Evolutionary conservation across 2,797 vertebrate species (phyloP), one percentile per base, ranked within the genome.

Genomic region (Molossus alvarezi): DNA sequence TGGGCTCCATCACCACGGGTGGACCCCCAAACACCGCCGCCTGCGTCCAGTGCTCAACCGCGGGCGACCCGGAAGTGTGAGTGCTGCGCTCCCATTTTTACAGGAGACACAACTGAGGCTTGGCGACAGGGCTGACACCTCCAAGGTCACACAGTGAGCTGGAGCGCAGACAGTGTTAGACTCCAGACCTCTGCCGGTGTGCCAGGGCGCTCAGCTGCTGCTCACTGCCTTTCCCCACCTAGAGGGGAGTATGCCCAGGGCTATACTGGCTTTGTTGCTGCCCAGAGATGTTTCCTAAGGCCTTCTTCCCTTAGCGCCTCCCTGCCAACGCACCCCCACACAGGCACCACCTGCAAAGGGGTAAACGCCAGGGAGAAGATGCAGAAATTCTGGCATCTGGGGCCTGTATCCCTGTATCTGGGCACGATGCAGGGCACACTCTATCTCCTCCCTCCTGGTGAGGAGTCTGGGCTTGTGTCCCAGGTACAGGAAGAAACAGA

Each of bases 81-180:
- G 71, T 37, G 75, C 17, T 37, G 41, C 20, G 2, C 72, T 23
- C 90, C 95, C 95, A 95, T 94, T 94, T 88, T 79, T 37, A 71
- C 90, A 90, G 81, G 62, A 48, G 3, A 17, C 17, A 85, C 72
- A 14, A 64, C 88, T 51, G 94, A 97, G 97, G 58, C 62, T 53
- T 1, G 0, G 8, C 0, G 41, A 13, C 55, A 37, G 15, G 13
- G 37, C 37, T 12, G 83, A 85, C 81, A 82, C 45, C 57, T 20
- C 80, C 93, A 91, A 95, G 92, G 92, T 83, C 45, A 94, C 80
- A 7, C 29, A 12, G 27, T 15, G 0, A 77, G 18, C 58, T 23
- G 8, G 9, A 11, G 11, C 9, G 9, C 75, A 8, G 80, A 17
- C 48, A 21, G 2, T 12, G 2, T 33, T 5, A n/a, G 51, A 58